Conservation (phyloP, 1,140 invertebrate species). For the Megalonaias nervosa region DNA sequence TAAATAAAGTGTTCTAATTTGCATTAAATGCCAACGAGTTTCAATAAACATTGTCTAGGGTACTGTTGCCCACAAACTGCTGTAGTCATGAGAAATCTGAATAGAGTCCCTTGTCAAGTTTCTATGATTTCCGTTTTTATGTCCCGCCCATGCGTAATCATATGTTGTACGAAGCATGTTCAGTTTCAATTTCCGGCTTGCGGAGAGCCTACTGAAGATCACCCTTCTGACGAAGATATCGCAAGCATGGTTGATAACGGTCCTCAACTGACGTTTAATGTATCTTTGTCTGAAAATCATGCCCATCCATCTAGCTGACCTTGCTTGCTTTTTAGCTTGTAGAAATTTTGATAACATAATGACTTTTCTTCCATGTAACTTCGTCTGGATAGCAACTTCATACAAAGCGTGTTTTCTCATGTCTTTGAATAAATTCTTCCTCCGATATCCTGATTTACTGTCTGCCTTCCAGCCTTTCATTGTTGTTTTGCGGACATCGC, state of each 20-base stretch:
- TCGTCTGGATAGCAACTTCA: slow-evolving; percentile 39
- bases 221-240: too few relatives aligned
- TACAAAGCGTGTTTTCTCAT: slow-evolving; percentile 22
- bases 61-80: too few relatives aligned
- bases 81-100: too few relatives aligned
- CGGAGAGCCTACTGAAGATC: too few relatives aligned
- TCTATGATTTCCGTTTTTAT: too few relatives aligned
- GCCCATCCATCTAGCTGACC: slow-evolving; percentile 7
- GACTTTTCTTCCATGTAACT: slow-evolving; percentile 19
- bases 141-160: too few relatives aligned
- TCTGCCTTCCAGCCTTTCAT: slow-evolving; percentile 18
- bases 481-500: neutral
- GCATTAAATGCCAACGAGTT: too few relatives aligned
- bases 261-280: neutral
- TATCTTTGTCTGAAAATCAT: neutral
- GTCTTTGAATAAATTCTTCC: slow-evolving; percentile 17
- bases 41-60: too few relatives aligned
- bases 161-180: too few relatives aligned
- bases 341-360: slow-evolving; percentile 32
- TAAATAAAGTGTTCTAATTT: too few relatives aligned
- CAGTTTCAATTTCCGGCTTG: too few relatives aligned
- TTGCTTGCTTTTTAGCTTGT: neutral
- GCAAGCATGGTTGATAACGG: neutral
- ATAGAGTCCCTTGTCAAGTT: too few relatives aligned
- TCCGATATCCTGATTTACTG: slow-evolving; percentile 18